Percentiles rank a stretch among this genome's conserved stretches.
Conservation (phyloP, 2,888 invertebrate species). For the Scaptomyza polygonia region DNA sequence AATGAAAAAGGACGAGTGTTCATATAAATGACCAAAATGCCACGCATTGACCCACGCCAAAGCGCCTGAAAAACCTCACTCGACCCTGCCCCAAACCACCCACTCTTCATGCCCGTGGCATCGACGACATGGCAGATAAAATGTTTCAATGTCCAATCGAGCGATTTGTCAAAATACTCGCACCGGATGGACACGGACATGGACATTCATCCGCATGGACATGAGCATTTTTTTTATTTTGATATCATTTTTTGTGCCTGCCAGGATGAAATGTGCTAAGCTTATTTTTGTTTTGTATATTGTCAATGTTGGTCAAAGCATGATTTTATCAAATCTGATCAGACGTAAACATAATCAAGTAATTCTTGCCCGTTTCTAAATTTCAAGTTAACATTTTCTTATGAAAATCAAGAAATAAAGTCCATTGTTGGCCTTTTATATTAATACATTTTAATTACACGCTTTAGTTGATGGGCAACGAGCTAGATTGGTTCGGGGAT, state of each 20-base stretch:
- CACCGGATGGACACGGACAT: slow-evolving; percentile 57
- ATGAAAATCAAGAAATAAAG: neutral
- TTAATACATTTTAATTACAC: slow-evolving; percentile 77
- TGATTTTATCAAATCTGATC: slow-evolving; percentile 16
- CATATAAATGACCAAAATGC: slow-evolving; percentile 82
- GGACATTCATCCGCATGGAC: slow-evolving; percentile 18
- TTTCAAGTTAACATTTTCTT: neutral
- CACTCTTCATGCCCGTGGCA: slow-evolving; percentile 50
- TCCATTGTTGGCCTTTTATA: slow-evolving; percentile 38
- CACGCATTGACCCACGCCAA: slow-evolving; percentile 78
- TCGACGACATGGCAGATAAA: slow-evolving; percentile 81
- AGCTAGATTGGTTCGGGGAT: slow-evolving; percentile 49
- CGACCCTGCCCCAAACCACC: slow-evolving; percentile 11
- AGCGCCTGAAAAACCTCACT: slow-evolving; percentile 41
- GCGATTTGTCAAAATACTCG: slow-evolving; percentile 82
- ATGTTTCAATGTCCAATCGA: slow-evolving; percentile 83
- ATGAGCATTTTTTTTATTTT: slow-evolving; percentile 33
- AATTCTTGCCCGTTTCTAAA: neutral
- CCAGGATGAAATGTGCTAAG: slow-evolving; percentile 36
- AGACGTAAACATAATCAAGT: slow-evolving; percentile 5
- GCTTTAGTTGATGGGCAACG: slow-evolving; percentile 57
- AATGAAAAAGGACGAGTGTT: slow-evolving; percentile 79
- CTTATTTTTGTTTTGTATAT: slow-evolving; percentile 1
- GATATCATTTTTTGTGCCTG: slow-evolving; percentile 13
- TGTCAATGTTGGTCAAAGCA: slow-evolving; percentile 6